Base-by-base conservation (phyloP, 1,140 invertebrate species). In the Monomorium pharaonis region DNA sequence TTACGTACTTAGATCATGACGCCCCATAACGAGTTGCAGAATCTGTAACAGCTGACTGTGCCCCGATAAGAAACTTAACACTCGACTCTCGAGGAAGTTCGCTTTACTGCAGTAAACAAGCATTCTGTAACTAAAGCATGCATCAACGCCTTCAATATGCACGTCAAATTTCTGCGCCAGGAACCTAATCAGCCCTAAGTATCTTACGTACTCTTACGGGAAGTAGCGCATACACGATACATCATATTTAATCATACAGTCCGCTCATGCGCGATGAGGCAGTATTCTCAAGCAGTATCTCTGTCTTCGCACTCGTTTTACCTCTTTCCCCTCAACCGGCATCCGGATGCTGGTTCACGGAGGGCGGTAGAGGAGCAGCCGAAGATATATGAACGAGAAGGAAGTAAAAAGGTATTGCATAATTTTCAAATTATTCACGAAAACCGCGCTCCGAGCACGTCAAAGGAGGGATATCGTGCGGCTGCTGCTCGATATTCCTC, bases 351-450 rank as follows among this genome's bases (percentile, higher is more conserved):
- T 65, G 63, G 0, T 47, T 72, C 14, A 16, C 5, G 49, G 3
- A n/a, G 42, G 30, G 2, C 49, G 65, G 12, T 30, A 65, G 47
- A 65, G 63, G 2, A 49, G 5, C 27, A 54, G 7, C 51, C 30
- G 51, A 27, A 72, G 65, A 58, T 72, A 58, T 58, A 72, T 44
- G 78, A 58, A 85, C 12, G 44, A 56, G 24, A 4, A 65, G 24
- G 7, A 65, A 30, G 62, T 51, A 51, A n/a, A 14, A 24, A 65
- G 27, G n/a, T 27, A 18, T 12, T 12, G 67, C 33, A 86, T 86
- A 84, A 86, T 86, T 84, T 65, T 84, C 69, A 14, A 84, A 84
- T 86, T 63, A 84, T 74, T 86, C 78, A 84, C 12, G 3, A 42
- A 37, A 14, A 44, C n/a, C 63, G 27, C 60, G 56, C 27, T 65